A percentile compares a stretch with the other conserved stretches of the same genome.
These are phyloP conservation scores for Onthophagus sagittarius DNA, from an alignment of 2,888 invertebrate genomes.

Conservation along the genomic window DNA sequence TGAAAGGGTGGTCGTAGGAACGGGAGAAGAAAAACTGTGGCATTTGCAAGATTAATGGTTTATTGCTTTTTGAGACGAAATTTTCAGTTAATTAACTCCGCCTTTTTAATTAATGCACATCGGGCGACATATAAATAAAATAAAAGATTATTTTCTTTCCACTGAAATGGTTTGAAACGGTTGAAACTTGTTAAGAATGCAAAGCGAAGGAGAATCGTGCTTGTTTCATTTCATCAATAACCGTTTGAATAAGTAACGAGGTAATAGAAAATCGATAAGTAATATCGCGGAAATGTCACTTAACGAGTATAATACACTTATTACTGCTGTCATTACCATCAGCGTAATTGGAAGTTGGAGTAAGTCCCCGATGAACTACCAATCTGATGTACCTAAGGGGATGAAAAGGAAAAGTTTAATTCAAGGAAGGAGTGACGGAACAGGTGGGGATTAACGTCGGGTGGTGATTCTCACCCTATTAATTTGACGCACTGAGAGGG, in stretches of 20 bases:
- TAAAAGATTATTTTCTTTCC: neutral
- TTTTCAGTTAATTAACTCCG: slow-evolving; percentile 8
- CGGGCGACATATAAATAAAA: neutral
- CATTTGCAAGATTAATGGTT: slow-evolving; percentile 5
- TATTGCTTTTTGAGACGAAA: slow-evolving; percentile 11
- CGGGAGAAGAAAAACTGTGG: neutral
- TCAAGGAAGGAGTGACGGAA: neutral
- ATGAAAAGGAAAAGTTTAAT: neutral
- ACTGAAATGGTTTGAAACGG: neutral
- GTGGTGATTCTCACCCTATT: slow-evolving; percentile 17
- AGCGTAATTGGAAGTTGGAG: neutral
- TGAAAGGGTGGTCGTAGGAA: neutral
- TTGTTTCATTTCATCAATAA: neutral
- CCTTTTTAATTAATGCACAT: neutral
- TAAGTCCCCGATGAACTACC: neutral
- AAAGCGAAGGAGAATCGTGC: neutral
- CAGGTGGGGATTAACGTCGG: neutral
- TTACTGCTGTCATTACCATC: neutral
- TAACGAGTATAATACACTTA: neutral
- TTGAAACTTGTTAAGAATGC: neutral
- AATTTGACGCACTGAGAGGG: slow-evolving; percentile 16
- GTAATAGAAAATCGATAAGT: neutral
- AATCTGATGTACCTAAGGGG: neutral
- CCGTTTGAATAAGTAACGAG: neutral
- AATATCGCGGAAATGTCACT: neutral